Evolutionary conservation across 1,140 invertebrate genomes (phyloP).

Genomic region (Berghia stephanieae): DNA sequence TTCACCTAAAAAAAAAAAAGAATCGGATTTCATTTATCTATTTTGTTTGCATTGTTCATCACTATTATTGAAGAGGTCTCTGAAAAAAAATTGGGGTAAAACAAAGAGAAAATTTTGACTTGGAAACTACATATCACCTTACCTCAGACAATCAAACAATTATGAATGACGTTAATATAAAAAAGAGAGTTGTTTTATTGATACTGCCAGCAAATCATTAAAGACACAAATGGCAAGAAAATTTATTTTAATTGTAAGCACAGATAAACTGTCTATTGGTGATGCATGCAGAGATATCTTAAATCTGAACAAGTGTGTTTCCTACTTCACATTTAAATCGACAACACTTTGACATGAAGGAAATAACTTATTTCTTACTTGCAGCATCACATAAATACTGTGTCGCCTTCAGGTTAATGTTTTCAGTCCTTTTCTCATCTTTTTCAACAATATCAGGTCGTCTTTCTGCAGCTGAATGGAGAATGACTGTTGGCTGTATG

Average conservation of each 20-base stretch:
- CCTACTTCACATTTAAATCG: not conserved
- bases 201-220: too few species aligned
- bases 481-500: slow-evolving; percentile 68
- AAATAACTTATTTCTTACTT: slow-evolving; percentile 55
- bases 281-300: not conserved
- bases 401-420: slow-evolving; percentile 69
- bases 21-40: too few species aligned
- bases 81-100: too few species aligned
- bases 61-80: too few species aligned
- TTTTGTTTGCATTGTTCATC: too few species aligned
- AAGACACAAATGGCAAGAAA: too few species aligned
- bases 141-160: too few species aligned
- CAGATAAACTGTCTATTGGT: not conserved
- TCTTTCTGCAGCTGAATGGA: slow-evolving; percentile 71
- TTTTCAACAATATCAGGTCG: slow-evolving; percentile 70
- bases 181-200: too few species aligned
- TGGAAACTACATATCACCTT: too few species aligned
- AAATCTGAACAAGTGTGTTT: not conserved
- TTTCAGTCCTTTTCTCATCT: slow-evolving; percentile 63
- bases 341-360: not conserved
- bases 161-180: too few species aligned
- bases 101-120: too few species aligned
- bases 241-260: not conserved
- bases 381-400: slow-evolving; percentile 66
- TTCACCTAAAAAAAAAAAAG: too few species aligned